Evolutionary conservation across 2,113 vertebrate genomes (phyloP), one percentile per base, ranked within the genome.

Genomic region (Gambusia affinis): DNA sequence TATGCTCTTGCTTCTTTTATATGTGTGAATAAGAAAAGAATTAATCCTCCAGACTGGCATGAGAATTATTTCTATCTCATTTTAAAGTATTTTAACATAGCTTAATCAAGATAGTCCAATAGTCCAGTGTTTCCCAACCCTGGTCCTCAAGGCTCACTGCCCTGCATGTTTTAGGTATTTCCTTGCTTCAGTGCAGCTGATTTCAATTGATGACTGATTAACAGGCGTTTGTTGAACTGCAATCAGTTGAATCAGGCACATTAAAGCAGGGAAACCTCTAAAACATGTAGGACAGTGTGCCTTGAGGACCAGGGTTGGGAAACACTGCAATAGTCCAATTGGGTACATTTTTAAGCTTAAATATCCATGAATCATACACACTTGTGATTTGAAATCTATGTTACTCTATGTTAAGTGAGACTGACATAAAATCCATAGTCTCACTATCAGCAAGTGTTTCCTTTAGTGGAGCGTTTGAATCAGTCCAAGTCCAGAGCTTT

Each of bases 401-500:
- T 57, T 24, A 57, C 51, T 57, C 24, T n/a, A 27, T 27, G 27
- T 27, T n/a, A 6, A 11, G 24, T 8, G 24, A 57, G 51, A 10
- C 7, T n/a, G 19, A 22, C 19, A 17, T 22, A 22, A n/a, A 57
- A 22, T n/a, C 19, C 24, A 2, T n/a, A n/a, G 51, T n/a, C 19
- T 54, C 19, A 54, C 39, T 19, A 44, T 47, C 44, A 47, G 15
- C 44, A 6, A 19, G 14, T 19, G 15, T 47, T 19, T 47, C 44
- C 5, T 47, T 47, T 7, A 47, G 17, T 19, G 44, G 14, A 19
- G 2, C 2, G 7, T 57, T n/a, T 65, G 57, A 24, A 31, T 67
- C 44, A 66, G 62, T 37, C 69, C 67, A n/a, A 82, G 17, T 84
- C 68, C 61, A 83, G 77, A 83, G 47, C 72, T 35, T 70, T 61